Evolutionary conservation across 2,888 invertebrate species (phyloP), one percentile per base, ranked within the genome.

Genomic region (Bursaphelenchus okinawaensis): DNA sequence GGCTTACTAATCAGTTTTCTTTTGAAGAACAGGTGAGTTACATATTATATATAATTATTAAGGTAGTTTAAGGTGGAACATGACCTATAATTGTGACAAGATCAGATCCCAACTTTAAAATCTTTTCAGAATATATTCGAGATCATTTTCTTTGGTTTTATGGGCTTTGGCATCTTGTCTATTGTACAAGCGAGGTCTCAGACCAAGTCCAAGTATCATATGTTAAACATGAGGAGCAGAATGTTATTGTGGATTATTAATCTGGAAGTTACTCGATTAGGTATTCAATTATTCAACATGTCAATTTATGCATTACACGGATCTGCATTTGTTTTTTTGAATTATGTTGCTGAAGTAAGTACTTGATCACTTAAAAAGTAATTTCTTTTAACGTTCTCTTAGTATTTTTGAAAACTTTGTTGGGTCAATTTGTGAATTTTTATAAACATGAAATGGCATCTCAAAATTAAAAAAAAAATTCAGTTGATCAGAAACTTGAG

Each of bases 1-100:
- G 91, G 65, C 87, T 95, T 78, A 89, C 91, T 65, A 93, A 92
- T 85, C 93, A 96, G 83, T 95, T 95, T 84, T 94, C 94, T 0
- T 95, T 93, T 85, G 95, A 96, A 83, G 88, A 90, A 82, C 93
- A 87, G 83, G 77, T 76, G 31, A 27, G 62, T 27, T 9, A 16
- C 7, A 23, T 4, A n/a, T n/a, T n/a, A n/a, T n/a, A n/a, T n/a
- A n/a, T n/a, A n/a, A n/a, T n/a, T n/a, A n/a, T n/a, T n/a, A n/a
- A n/a, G n/a, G n/a, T n/a, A n/a, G n/a, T n/a, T n/a, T n/a, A n/a
- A n/a, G n/a, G n/a, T n/a, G n/a, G n/a, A n/a, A n/a, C n/a, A n/a
- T n/a, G 0, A 31, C 12, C 16, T 1, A 19, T 3, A 4, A 27
- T 62, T 60, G 16, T 60, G 16, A n/a, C 16, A 24, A 0, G n/a